Evolutionary conservation across 2,888 invertebrate species (phyloP).

Genomic region (Pandemis heparana): DNA sequence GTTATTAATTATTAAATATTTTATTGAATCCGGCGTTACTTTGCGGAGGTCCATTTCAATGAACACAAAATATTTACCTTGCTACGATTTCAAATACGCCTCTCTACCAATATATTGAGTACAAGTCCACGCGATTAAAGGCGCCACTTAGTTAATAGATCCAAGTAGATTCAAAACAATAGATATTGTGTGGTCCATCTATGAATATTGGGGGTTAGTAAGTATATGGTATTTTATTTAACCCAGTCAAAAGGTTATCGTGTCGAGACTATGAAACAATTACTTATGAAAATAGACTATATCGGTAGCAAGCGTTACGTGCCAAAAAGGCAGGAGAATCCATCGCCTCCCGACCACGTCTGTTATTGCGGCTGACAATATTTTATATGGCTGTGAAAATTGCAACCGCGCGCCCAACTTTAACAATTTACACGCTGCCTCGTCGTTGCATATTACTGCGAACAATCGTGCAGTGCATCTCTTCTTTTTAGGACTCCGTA

Average conservation of each 20-base stretch:
- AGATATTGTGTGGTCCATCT: too few relatives aligned
- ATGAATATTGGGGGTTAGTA: too few relatives aligned
- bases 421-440: constrained; percentile 73
- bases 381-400: constrained; percentile 79
- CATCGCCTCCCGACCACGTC: constrained; percentile 59
- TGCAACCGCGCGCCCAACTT: constrained; percentile 77
- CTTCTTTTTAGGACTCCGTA: neutral
- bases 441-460: constrained; percentile 59
- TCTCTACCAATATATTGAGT: too few relatives aligned
- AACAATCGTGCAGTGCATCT: constrained; percentile 41
- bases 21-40: too few relatives aligned
- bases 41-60: too few relatives aligned
- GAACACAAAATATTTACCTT: too few relatives aligned
- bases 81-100: too few relatives aligned
- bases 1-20: too few relatives aligned
- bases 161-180: too few relatives aligned
- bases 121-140: too few relatives aligned
- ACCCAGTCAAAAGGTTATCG: constrained; percentile 38
- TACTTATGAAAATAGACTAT: constrained; percentile 34
- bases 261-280: constrained; percentile 43
- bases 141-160: too few relatives aligned
- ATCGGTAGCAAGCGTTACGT: constrained; percentile 59
- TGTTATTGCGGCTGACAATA: constrained; percentile 70
- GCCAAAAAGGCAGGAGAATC: constrained; percentile 71
- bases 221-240: constrained; percentile 10